Evolutionary conservation across 2,113 vertebrate genomes (phyloP).

Genomic region (Sialia sialis): DNA sequence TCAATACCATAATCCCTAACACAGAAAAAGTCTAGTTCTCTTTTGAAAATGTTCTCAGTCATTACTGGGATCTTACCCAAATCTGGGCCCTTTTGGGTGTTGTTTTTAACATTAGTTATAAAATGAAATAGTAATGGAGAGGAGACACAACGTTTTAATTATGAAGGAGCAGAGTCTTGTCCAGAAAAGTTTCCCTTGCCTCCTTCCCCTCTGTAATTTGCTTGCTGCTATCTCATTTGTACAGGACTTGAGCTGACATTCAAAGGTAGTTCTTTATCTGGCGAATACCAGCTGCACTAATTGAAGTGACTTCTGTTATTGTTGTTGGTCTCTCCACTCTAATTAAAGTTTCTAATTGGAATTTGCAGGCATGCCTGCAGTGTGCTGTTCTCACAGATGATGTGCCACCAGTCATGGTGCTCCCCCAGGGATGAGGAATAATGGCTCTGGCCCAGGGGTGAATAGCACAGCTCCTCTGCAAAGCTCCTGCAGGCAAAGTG

Average conservation of each 20-base stretch:
- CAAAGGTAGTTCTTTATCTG: neutral
- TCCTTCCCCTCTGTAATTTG: neutral
- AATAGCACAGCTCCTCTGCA: neutral
- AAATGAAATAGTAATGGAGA: neutral
- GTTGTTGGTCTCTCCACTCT: neutral
- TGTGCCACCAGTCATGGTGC: neutral
- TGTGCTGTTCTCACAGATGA: neutral
- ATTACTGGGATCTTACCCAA: neutral
- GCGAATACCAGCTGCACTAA: neutral
- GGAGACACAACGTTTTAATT: neutral
- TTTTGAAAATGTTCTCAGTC: neutral
- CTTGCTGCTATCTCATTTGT: neutral
- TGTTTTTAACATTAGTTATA: neutral
- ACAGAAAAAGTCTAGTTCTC: neutral
- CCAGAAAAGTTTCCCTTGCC: neutral
- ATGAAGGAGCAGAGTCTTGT: neutral
- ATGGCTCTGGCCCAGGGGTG: neutral
- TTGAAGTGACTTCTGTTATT: neutral
- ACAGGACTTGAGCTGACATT: neutral
- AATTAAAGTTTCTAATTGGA: slow-evolving; percentile 14
- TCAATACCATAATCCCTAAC: neutral
- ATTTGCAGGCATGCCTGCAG: neutral
- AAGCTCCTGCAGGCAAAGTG: neutral
- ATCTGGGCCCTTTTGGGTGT: neutral
- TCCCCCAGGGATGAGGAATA: neutral